phyloP scores from a whole-genome alignment of 1,140 invertebrate species.

The Batillaria attramentaria region DNA sequence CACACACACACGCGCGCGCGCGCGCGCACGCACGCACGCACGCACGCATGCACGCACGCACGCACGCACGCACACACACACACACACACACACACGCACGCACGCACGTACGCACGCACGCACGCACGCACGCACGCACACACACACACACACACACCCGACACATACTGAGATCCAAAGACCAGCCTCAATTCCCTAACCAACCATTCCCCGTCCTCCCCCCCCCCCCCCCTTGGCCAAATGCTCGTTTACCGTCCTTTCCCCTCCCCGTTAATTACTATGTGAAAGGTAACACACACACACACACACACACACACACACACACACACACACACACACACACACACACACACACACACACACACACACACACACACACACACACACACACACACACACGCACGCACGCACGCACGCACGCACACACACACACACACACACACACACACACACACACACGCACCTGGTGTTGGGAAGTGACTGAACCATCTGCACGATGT shows the following conservation, averaged over 20 bases:
- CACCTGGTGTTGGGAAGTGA: constrained; percentile 71
- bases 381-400: constrained; percentile 14
- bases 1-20: constrained; percentile 15
- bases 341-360: constrained; percentile 10
- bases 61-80: constrained; percentile 17
- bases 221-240: too few relatives aligned
- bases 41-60: neutral
- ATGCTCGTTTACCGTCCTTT: too few relatives aligned
- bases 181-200: too few relatives aligned
- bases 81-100: neutral
- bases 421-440: neutral
- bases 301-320: constrained; percentile 9
- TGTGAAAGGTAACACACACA: neutral
- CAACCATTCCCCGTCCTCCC: too few relatives aligned
- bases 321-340: constrained; percentile 16
- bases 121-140: neutral
- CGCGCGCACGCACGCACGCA: constrained; percentile 13
- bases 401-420: constrained; percentile 3
- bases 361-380: constrained; percentile 15
- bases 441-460: constrained; percentile 40
- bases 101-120: neutral
- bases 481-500: constrained; percentile 50
- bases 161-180: too few relatives aligned
- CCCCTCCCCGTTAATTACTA: too few relatives aligned
- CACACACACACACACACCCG: neutral